Evolutionary conservation across 2,797 vertebrate genomes (phyloP).

Genomic region (Hafferia zeledoni): DNA sequence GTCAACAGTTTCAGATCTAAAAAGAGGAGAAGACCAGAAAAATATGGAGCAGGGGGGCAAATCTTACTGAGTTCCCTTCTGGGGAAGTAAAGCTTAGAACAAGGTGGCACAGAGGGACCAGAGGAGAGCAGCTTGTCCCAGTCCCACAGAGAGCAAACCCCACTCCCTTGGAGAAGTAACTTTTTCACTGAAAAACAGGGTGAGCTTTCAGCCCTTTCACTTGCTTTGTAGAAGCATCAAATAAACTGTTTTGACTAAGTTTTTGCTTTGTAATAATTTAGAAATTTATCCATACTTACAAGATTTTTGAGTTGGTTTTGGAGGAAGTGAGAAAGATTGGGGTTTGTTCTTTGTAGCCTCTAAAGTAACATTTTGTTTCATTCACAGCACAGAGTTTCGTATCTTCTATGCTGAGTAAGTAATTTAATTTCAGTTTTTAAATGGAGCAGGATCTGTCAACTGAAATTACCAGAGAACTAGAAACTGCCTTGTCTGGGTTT

Average conservation of each 20-base stretch:
- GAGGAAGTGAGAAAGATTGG: not conserved
- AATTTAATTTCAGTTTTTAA: not conserved
- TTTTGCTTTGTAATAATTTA: not conserved
- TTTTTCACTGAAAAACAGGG: not conserved
- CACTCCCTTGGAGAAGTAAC: not conserved
- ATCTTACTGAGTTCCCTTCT: not conserved
- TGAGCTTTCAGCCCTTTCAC: not conserved
- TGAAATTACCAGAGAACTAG: not conserved
- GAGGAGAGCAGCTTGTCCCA: not conserved
- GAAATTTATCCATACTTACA: not conserved
- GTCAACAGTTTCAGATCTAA: not conserved
- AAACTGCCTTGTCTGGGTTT: not conserved
- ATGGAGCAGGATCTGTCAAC: not conserved
- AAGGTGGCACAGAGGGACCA: not conserved
- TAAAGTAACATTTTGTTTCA: conserved; percentile 8
- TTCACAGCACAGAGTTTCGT: not conserved
- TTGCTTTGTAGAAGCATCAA: not conserved
- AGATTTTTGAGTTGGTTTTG: not conserved
- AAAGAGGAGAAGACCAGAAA: not conserved
- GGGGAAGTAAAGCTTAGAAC: not conserved
- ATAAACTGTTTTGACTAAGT: not conserved
- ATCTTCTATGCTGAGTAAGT: not conserved
- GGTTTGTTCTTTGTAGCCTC: not conserved
- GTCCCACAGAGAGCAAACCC: not conserved
- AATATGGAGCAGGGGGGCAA: not conserved